phyloP scores from a whole-genome alignment of 2,888 invertebrate species.

The Thymelicus lineola region DNA sequence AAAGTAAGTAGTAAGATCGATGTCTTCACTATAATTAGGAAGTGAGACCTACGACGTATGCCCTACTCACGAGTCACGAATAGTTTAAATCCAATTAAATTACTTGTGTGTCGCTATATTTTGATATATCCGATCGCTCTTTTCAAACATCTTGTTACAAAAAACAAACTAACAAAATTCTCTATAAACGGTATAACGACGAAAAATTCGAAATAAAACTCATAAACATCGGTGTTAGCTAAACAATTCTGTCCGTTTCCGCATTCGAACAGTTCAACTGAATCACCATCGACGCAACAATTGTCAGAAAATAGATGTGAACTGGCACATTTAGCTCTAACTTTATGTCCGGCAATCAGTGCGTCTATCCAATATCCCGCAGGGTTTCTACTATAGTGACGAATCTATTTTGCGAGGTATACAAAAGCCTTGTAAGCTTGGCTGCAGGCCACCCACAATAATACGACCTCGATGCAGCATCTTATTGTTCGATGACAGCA shows the following conservation, averaged over 20 bases:
- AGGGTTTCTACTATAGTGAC: constrained; percentile 62
- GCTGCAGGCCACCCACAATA: constrained; percentile 73
- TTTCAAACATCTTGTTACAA: background rate
- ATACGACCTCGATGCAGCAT: constrained; percentile 56
- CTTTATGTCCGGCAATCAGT: constrained; percentile 47
- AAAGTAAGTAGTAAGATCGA: no score
- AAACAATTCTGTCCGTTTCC: constrained; percentile 31
- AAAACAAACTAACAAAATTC: background rate
- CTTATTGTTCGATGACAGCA: constrained; percentile 60
- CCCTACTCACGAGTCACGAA: no score
- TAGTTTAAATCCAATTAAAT: no score
- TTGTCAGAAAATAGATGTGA: constrained; percentile 43
- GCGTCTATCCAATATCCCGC: constrained; percentile 52
- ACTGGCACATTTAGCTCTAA: constrained; percentile 43
- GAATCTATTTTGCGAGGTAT: constrained; percentile 62
- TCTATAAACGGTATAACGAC: background rate
- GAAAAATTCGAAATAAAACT: constrained; percentile 10
- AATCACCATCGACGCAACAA: constrained; percentile 36
- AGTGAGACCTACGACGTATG: no score
- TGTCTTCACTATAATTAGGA: no score
- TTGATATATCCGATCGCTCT: no score
- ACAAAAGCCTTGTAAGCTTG: constrained; percentile 58
- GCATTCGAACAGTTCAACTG: constrained; percentile 27
- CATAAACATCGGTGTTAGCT: constrained; percentile 22
- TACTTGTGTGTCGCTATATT: no score